Conservation (phyloP, 2,888 invertebrate genomes). For the Escarpia spicata region DNA sequence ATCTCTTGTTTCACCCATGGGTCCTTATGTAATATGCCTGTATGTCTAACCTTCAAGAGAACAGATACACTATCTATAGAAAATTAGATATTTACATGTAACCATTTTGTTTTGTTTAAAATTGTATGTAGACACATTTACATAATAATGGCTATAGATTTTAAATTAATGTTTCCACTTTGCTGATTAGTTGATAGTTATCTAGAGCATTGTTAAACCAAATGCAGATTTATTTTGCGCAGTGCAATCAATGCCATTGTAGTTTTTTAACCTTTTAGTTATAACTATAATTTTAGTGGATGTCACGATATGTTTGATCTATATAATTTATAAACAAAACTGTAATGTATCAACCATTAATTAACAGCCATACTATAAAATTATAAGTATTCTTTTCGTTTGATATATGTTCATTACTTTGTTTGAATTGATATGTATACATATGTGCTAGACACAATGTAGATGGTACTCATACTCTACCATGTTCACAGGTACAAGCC, state of each 20-base stretch:
- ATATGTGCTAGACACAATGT: background rate
- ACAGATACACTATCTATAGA: background rate
- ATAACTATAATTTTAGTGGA: no score
- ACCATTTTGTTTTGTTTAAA: background rate
- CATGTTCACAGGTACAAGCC: slow-evolving; percentile 80
- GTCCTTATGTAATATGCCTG: background rate
- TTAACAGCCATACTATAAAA: no score
- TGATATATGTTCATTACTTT: no score
- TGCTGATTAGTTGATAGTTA: background rate
- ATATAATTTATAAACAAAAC: no score
- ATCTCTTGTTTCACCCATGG: background rate
- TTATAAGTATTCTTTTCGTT: background rate
- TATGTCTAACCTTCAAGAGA: background rate
- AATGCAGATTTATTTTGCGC: background rate
- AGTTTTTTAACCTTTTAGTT: background rate
- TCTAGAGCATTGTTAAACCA: no score
- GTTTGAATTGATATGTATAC: no score
- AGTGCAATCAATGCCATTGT: background rate
- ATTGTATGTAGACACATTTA: background rate
- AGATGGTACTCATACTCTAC: background rate
- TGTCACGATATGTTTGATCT: no score
- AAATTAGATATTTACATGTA: background rate
- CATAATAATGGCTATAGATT: background rate
- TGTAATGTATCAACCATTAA: no score
- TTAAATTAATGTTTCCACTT: background rate